These are phyloP conservation scores for Battus philenor DNA, from an alignment of 1,140 invertebrate species.

Conservation along the genomic window DNA sequence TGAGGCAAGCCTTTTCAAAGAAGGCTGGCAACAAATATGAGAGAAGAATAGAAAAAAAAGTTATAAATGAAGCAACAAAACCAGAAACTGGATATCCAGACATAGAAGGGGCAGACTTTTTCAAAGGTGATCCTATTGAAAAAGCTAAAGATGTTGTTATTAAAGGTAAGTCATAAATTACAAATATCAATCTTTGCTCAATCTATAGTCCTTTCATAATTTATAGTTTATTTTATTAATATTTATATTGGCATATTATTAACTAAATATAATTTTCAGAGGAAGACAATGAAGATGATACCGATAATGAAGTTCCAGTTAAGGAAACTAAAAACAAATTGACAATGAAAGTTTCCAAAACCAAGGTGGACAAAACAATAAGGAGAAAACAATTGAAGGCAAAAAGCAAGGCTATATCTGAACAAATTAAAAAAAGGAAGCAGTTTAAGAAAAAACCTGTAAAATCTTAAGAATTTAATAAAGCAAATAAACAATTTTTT, in stretches of 20 bases:
- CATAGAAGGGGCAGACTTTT: constrained; percentile 69
- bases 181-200: not conserved
- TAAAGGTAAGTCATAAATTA: constrained; percentile 40
- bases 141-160: constrained; percentile 62
- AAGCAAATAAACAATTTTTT: constrained; percentile 27
- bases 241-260: constrained; percentile 19
- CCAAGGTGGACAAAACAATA: constrained; percentile 58
- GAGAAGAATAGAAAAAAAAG: constrained; percentile 86
- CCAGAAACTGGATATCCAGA: constrained; percentile 83
- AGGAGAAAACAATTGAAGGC: constrained; percentile 70
- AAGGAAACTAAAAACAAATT: constrained; percentile 26
- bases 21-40: constrained; percentile 86
- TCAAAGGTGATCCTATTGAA: constrained; percentile 63
- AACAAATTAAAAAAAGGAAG: constrained; percentile 69
- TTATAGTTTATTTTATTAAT: not conserved
- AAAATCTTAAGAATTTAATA: constrained; percentile 31
- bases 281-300: constrained; percentile 29
- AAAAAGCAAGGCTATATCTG: constrained; percentile 60
- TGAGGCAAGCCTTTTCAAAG: constrained; percentile 82
- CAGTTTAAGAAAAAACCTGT: constrained; percentile 52
- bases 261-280: constrained; percentile 46
- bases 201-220: not conserved
- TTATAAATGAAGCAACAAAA: constrained; percentile 81
- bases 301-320: constrained; percentile 23
- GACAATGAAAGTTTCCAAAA: constrained; percentile 41